Conservation (phyloP, 2,888 invertebrate species). For the Idaea dimidiata region DNA sequence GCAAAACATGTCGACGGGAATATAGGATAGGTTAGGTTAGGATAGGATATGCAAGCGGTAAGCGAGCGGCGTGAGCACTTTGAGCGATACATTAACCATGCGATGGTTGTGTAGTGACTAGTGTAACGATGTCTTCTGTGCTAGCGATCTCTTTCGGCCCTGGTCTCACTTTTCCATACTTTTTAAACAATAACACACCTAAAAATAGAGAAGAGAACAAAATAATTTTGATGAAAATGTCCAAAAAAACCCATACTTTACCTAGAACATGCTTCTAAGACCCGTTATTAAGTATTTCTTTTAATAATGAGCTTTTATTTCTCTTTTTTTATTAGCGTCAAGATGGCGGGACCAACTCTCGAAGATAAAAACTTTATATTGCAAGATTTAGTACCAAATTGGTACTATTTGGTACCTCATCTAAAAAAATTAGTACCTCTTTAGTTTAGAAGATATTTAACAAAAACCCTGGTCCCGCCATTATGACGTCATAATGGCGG, state of each 20-base stretch:
- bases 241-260: constrained; percentile 18
- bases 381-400: too few species aligned
- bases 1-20: constrained; percentile 12
- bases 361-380: too few species aligned
- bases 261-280: constrained; percentile 35
- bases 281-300: constrained; percentile 26
- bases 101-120: constrained; percentile 58
- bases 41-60: constrained; percentile 33
- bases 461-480: too few species aligned
- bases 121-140: constrained; percentile 50
- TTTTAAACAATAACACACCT: constrained; percentile 59
- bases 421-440: too few species aligned
- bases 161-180: constrained; percentile 69
- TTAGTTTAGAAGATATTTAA: too few species aligned
- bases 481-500: too few species aligned
- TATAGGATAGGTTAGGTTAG: constrained; percentile 20
- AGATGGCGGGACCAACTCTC: too few species aligned
- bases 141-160: constrained; percentile 77
- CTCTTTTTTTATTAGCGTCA: too few species aligned
- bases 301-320: too few species aligned
- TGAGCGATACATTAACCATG: constrained; percentile 39
- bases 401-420: too few species aligned
- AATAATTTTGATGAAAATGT: constrained; percentile 28
- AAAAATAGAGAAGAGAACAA: constrained; percentile 55
- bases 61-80: constrained; percentile 27